Conservation (phyloP, 2,888 invertebrate species). For the Laspeyria flexula region DNA sequence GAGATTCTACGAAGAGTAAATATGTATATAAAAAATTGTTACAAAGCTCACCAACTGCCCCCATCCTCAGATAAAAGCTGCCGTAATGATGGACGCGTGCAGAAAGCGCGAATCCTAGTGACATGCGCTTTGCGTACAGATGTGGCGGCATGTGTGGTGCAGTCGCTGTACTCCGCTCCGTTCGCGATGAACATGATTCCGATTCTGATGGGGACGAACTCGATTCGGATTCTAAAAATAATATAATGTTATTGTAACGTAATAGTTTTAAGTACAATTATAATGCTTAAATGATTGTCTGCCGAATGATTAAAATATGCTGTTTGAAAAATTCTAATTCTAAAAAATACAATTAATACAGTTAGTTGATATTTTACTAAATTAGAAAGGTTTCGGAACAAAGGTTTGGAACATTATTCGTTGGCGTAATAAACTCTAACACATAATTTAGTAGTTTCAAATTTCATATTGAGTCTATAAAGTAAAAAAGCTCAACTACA, state of each 20-base stretch:
- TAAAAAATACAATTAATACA: no score
- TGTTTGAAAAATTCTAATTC: no score
- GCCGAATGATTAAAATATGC: no score
- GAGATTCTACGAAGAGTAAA: no score
- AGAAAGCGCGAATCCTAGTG: slow-evolving; percentile 80
- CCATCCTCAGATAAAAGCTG: slow-evolving; percentile 96
- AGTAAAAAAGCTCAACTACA: background rate
- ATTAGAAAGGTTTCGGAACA: no score
- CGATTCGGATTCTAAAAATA: slow-evolving; percentile 67
- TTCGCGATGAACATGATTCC: slow-evolving; percentile 81
- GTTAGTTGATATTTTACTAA: no score
- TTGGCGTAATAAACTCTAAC: no score
- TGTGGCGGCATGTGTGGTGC: slow-evolving; percentile 70
- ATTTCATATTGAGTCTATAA: background rate
- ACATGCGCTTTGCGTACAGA: slow-evolving; percentile 75
- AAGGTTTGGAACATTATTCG: no score
- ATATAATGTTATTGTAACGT: background rate
- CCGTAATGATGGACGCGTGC: slow-evolving; percentile 92
- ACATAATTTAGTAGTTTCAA: background rate
- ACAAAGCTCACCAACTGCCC: slow-evolving; percentile 94
- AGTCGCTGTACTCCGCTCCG: slow-evolving; percentile 86
- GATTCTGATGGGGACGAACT: slow-evolving; percentile 79
- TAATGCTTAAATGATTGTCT: no score
- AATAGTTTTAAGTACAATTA: no score
- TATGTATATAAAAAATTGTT: no score